phyloP scores from a whole-genome alignment of 2,797 vertebrate genomes.

The Graptemys geographica region DNA sequence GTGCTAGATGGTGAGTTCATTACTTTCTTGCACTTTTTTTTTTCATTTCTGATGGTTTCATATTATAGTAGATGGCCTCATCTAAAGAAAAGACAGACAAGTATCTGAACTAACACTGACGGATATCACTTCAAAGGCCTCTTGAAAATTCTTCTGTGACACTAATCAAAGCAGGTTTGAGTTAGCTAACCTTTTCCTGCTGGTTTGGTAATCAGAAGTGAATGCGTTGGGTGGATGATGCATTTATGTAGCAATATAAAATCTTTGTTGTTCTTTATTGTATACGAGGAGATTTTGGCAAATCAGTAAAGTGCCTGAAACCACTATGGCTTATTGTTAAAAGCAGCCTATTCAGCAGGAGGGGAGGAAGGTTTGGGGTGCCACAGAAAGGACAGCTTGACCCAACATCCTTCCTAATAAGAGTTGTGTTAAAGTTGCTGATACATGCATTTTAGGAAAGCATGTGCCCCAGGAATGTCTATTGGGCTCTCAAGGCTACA shows the following conservation, averaged over 20 bases:
- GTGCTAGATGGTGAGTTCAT: not conserved
- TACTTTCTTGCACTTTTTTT: not conserved
- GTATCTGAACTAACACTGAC: conserved; percentile 29
- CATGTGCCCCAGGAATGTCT: too few relatives aligned
- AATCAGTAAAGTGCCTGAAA: too few relatives aligned
- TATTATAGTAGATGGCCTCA: not conserved
- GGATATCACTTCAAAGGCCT: conserved; percentile 15
- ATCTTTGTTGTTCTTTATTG: not conserved
- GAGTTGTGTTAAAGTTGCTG: too few relatives aligned
- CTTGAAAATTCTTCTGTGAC: conserved; percentile 25
- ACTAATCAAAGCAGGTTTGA: conserved; percentile 20
- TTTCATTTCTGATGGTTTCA: not conserved
- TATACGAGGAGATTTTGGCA: too few relatives aligned
- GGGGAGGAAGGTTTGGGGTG: too few relatives aligned
- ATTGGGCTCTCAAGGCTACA: too few relatives aligned
- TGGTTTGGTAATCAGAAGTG: not conserved
- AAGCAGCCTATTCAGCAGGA: too few relatives aligned
- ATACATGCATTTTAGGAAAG: too few relatives aligned
- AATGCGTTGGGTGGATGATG: not conserved
- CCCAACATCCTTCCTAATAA: too few relatives aligned
- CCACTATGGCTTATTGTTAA: too few relatives aligned
- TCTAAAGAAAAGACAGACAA: not conserved
- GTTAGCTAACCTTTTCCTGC: conserved; percentile 20
- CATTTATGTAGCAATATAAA: conserved; percentile 22
- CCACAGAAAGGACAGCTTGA: too few relatives aligned